A percentile compares a stretch with the other conserved stretches of the same genome.
Evolutionary conservation across 2,113 vertebrate genomes (phyloP).

Genomic region (Geococcyx californianus): DNA sequence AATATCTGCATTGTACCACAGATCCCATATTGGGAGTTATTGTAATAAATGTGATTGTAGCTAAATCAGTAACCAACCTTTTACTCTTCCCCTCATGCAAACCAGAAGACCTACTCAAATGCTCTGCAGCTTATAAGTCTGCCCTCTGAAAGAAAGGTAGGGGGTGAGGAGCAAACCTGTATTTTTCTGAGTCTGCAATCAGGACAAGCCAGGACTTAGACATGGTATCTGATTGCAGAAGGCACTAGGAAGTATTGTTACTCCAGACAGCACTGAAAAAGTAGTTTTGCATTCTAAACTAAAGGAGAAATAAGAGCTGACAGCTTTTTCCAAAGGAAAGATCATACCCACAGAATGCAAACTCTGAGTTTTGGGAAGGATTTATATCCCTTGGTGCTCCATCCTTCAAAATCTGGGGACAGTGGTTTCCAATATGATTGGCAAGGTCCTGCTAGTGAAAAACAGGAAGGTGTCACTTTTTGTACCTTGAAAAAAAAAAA

Average conservation of each 20-base stretch:
- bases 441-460: neutral
- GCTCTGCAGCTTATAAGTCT: neutral
- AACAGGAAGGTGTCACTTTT: neutral
- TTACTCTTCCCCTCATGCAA: neutral
- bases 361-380: neutral
- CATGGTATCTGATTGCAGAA: neutral
- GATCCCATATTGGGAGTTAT: neutral
- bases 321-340: neutral
- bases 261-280: neutral
- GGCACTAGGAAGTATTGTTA: neutral
- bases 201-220: neutral
- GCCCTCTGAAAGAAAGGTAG: neutral
- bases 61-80: neutral
- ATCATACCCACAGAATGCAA: neutral
- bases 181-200: neutral
- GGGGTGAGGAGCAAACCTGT: neutral
- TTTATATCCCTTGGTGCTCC: neutral
- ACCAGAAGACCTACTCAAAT: neutral
- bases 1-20: neutral
- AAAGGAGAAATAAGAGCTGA: neutral
- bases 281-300: neutral
- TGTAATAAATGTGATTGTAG: neutral
- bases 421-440: neutral
- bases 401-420: neutral
- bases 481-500: neutral